Evolutionary conservation across 2,797 vertebrate species (phyloP).

Genomic region (Tokudaia muenninki): DNA sequence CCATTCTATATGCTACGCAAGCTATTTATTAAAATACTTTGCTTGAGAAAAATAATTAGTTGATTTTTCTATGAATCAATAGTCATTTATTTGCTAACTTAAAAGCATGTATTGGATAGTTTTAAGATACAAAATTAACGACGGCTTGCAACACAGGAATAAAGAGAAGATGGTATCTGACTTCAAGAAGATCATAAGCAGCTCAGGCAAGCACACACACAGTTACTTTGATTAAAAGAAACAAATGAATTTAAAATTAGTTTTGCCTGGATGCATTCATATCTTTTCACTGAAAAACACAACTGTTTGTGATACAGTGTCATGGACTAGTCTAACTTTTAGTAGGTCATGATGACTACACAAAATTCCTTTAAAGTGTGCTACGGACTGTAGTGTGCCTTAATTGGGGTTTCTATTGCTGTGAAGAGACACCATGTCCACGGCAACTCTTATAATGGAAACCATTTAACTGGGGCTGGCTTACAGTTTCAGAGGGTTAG

Average conservation of each 20-base stretch:
- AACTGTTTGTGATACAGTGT: neutral
- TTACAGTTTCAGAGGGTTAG: neutral
- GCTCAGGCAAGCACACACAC: neutral
- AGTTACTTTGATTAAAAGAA: conserved; percentile 50
- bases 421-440: neutral
- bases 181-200: neutral
- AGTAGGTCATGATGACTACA: neutral
- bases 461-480: neutral
- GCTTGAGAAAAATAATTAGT: conserved; percentile 13
- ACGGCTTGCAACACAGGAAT: neutral
- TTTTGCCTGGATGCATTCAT: neutral
- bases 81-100: conserved; percentile 38
- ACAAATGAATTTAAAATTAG: neutral
- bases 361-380: neutral
- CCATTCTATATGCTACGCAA: neutral
- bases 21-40: conserved; percentile 58
- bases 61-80: conserved; percentile 48
- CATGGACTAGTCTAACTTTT: neutral
- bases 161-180: conserved; percentile 3
- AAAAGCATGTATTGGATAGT: conserved; percentile 7
- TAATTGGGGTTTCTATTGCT: neutral
- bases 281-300: conserved; percentile 20
- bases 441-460: neutral
- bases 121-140: neutral
- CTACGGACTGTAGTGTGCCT: neutral